phyloP scores from a whole-genome alignment of 2,113 vertebrate species.

The Oreochromis tanganicae region DNA sequence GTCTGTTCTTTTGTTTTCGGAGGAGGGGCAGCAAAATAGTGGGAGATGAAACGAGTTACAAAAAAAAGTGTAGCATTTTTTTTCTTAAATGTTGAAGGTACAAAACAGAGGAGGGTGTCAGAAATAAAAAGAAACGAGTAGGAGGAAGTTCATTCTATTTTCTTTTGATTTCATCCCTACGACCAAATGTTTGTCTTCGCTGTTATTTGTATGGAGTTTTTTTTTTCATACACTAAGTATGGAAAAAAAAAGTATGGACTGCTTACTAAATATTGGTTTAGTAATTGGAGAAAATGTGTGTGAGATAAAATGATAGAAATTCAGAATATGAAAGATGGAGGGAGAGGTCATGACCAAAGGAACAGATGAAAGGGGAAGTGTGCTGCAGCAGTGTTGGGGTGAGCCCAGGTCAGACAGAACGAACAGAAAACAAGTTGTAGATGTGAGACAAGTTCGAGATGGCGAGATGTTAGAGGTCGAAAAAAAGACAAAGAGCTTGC shows the following conservation, averaged over 20 bases:
- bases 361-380: neutral
- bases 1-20: neutral
- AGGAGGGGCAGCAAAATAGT: neutral
- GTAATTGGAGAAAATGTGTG: neutral
- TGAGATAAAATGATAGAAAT: neutral
- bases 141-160: neutral
- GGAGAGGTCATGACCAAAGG: neutral
- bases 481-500: conserved; percentile 27
- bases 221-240: neutral
- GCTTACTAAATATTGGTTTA: neutral
- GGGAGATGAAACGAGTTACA: neutral
- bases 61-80: neutral
- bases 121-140: neutral
- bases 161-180: neutral
- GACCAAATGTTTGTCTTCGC: neutral
- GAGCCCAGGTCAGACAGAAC: neutral
- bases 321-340: neutral
- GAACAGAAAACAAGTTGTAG: conserved; percentile 25
- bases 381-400: neutral
- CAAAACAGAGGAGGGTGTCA: neutral
- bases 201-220: neutral
- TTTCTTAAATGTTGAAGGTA: neutral
- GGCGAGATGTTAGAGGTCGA: conserved; percentile 9
- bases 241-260: neutral
- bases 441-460: conserved; percentile 5